These are phyloP conservation scores for Nyctereutes procyonoides DNA, from an alignment of 2,113 vertebrate genomes.

Conservation along the genomic window DNA sequence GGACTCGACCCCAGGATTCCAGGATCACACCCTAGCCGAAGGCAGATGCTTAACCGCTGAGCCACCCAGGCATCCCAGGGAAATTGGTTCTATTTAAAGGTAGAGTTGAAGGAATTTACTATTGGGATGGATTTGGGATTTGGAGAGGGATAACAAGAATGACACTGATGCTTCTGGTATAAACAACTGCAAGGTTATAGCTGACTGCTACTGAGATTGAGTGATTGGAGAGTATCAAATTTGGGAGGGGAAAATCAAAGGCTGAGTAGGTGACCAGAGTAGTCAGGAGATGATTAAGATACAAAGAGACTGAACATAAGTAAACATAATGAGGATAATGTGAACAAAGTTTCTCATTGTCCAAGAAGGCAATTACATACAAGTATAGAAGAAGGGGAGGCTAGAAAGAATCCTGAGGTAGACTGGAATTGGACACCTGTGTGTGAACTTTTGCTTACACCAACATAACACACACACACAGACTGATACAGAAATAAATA, in stretches of 20 bases:
- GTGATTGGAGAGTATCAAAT: background rate
- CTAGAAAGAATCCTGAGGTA: background rate
- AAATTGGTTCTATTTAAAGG: conserved; percentile 15
- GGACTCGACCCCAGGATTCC: no score
- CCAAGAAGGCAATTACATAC: background rate
- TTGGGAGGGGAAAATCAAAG: background rate
- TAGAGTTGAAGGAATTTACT: background rate
- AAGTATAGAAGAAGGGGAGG: conserved; percentile 21
- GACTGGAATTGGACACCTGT: background rate
- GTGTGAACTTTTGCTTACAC: background rate
- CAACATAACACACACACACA: background rate
- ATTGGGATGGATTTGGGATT: background rate
- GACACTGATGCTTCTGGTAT: background rate
- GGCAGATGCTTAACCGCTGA: no score
- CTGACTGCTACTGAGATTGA: background rate
- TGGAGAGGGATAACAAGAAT: background rate
- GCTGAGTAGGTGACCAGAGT: background rate
- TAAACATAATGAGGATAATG: background rate
- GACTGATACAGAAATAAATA: background rate
- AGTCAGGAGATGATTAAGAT: background rate
- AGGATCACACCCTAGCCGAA: no score
- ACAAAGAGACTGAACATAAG: background rate
- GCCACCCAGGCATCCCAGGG: background rate
- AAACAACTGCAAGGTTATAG: background rate
- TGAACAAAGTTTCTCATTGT: background rate